phyloP scores from a whole-genome alignment of 2,797 vertebrate species.

The Falco peregrinus region DNA sequence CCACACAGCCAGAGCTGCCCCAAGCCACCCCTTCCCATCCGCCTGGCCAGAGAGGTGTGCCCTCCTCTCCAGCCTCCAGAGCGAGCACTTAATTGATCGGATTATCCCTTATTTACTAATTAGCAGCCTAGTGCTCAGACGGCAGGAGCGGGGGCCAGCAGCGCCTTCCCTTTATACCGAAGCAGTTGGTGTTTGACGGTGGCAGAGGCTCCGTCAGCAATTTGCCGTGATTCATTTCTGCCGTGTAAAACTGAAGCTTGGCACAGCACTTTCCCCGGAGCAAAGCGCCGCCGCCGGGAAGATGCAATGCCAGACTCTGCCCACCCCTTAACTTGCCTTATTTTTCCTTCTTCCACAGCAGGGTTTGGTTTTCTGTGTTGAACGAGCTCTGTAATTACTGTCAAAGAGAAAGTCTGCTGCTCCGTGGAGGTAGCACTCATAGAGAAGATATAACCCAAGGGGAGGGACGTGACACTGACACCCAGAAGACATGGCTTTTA shows the following conservation, averaged over 20 bases:
- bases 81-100: neutral
- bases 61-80: neutral
- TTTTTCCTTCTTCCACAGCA: neutral
- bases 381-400: neutral
- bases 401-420: neutral
- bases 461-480: fast-evolving
- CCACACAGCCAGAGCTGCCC: neutral
- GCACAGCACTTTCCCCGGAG: neutral
- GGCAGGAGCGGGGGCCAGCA: neutral
- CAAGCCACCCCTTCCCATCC: fast-evolving
- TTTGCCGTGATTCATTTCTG: neutral
- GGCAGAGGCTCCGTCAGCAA: neutral
- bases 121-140: neutral
- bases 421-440: neutral
- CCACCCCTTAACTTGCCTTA: neutral
- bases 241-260: neutral
- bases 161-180: neutral
- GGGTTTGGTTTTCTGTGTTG: neutral
- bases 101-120: slow-evolving; percentile 22
- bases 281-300: neutral
- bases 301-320: neutral
- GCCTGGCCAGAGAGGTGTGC: neutral
- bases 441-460: neutral
- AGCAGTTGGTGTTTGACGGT: neutral
- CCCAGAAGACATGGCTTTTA: neutral